Conservation (phyloP, 2,888 invertebrate genomes). For the Rotaria socialis region DNA sequence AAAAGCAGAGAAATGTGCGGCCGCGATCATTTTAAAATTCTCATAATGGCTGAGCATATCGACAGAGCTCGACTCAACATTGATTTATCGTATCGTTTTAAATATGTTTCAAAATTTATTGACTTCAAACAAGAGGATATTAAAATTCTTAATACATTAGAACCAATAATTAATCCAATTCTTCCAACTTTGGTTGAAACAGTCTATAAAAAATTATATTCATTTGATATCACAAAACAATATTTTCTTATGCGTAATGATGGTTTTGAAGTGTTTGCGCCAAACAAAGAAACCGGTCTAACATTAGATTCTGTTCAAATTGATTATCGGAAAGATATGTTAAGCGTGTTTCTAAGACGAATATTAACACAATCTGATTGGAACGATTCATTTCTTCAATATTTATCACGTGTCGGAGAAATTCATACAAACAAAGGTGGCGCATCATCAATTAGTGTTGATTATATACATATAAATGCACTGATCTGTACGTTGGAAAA, state of each 20-base stretch:
- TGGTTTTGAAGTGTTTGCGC: background rate
- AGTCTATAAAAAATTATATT: background rate
- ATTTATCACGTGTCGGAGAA: slow-evolving; percentile 24
- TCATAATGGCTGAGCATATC: too few relatives aligned
- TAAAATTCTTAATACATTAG: background rate
- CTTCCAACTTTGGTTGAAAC: background rate
- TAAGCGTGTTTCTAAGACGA: background rate
- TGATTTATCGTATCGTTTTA: slow-evolving; percentile 9
- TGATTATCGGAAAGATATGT: background rate
- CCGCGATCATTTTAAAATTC: too few relatives aligned
- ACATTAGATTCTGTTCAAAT: background rate
- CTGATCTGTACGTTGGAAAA: too few relatives aligned
- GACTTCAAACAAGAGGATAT: background rate
- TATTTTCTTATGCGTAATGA: background rate
- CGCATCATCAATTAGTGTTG: too few relatives aligned
- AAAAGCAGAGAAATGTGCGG: too few relatives aligned
- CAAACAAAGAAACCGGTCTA: background rate
- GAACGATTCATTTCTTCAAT: slow-evolving; percentile 33
- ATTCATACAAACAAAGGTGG: too few relatives aligned
- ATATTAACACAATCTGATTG: background rate
- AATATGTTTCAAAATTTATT: slow-evolving; percentile 28
- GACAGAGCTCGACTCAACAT: background rate
- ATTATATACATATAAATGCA: too few relatives aligned
- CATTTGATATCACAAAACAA: background rate
- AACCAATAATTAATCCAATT: background rate